Evolutionary conservation across 2,113 vertebrate species (phyloP), one percentile per base, ranked within the genome.

Genomic region (Apteryx mantelli): DNA sequence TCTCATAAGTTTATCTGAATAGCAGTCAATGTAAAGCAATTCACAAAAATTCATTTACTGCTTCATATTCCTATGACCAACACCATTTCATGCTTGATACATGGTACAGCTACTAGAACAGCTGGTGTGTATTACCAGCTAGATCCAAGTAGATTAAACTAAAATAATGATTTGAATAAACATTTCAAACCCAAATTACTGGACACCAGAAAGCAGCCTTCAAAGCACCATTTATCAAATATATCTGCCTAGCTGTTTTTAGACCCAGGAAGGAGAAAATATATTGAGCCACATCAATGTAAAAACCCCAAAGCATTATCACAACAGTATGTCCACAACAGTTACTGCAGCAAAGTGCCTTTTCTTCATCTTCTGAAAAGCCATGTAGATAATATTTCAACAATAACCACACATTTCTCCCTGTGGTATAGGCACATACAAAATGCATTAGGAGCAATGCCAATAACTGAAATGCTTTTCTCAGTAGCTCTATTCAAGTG

Each of bases 391-490:
- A 74, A 87, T 90, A 93, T 91, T 95, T 96, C 97, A 96, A 88
- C 97, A 95, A 56, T 55, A 91, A 89, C 89, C 92, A 68, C 96
- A 46, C 95, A 88, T 82, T 74, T 55, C 96, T 97, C 94, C 97
- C 97, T 40, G 78, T 4, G 90, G 97, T 88, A 90, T 32, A 69
- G 94, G 80, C 96, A 97, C 96, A 91, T 25, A 69, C 81, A 92
- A 82, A 93, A 95, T 58, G 88, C 97, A 82, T 96, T 96, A 96
- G 97, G 95, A 97, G 97, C 96, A 73, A 74, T 40, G 97, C 97
- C 98, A 98, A 82, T 11, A 94, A 92, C 96, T 26, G 77, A 87
- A 92, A 89, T 28, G 88, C 93, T 95, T 95, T 92, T 97, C 95
- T 93, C 88, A 9, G 92, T 60, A 86, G 93, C 95, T 95, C 96